phyloP scores from a whole-genome alignment of 2,113 vertebrate species.

The Saguinus imperator region DNA sequence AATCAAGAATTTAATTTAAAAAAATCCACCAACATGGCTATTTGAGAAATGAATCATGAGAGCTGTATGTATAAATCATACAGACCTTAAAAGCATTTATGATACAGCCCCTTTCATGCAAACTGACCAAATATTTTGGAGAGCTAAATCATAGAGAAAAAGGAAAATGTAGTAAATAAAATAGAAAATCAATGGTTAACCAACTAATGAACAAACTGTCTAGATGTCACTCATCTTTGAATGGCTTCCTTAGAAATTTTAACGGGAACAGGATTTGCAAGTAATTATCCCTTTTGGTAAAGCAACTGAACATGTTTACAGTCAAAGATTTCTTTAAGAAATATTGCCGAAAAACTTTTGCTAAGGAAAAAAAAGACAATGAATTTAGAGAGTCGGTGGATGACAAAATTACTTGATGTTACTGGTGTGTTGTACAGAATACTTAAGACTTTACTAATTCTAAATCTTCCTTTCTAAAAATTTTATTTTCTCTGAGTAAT shows the following conservation, averaged over 20 bases:
- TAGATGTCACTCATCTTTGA: conserved; percentile 57
- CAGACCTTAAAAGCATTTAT: conserved; percentile 68
- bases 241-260: conserved; percentile 60
- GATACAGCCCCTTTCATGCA: conserved; percentile 70
- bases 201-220: conserved; percentile 65
- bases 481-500: conserved; percentile 9
- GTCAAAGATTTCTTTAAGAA: conserved; percentile 61
- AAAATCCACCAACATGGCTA: conserved; percentile 69
- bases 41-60: conserved; percentile 75
- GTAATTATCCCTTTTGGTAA: conserved; percentile 21
- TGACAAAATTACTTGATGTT: background rate
- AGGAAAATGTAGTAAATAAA: conserved; percentile 74
- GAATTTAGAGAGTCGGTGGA: background rate
- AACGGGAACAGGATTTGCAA: conserved; percentile 42
- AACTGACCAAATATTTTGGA: conserved; percentile 53
- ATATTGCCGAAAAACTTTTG: background rate
- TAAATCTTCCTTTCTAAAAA: background rate
- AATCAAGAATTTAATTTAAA: conserved; percentile 79
- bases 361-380: background rate
- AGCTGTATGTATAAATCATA: conserved; percentile 70
- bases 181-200: conserved; percentile 58
- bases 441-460: background rate
- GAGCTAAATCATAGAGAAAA: conserved; percentile 64
- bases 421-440: background rate
- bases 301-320: background rate